Conservation (phyloP, 2,113 vertebrate genomes). For the Daboia siamensis region DNA sequence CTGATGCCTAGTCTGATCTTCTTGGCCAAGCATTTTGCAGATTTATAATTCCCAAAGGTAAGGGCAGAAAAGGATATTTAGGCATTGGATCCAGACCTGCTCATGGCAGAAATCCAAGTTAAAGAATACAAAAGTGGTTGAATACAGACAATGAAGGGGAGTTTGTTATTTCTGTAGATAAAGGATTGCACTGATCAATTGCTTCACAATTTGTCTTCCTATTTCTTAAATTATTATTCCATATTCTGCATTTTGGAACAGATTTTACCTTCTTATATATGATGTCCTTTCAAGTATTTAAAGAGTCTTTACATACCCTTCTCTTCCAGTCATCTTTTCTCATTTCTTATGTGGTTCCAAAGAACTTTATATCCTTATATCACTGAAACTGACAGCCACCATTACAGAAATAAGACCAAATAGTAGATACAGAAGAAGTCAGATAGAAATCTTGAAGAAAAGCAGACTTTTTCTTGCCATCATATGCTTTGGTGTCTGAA, state of each 20-base stretch:
- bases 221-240: background rate
- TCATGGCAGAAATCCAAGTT: background rate
- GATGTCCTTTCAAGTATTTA: background rate
- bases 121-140: background rate
- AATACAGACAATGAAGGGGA: background rate
- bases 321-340: background rate
- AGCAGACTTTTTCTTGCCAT: background rate
- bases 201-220: background rate
- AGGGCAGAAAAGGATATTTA: background rate
- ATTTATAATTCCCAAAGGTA: background rate
- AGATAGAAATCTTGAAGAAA: background rate
- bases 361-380: background rate
- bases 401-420: background rate
- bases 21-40: background rate
- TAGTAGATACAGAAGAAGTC: background rate
- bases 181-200: too few relatives aligned
- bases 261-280: background rate
- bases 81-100: background rate
- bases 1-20: background rate
- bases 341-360: background rate
- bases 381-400: background rate
- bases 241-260: background rate
- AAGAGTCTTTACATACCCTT: background rate
- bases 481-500: background rate
- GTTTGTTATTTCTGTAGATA: too few relatives aligned